Conservation (phyloP, 2,888 invertebrate species). For the Epinotia ramella region DNA sequence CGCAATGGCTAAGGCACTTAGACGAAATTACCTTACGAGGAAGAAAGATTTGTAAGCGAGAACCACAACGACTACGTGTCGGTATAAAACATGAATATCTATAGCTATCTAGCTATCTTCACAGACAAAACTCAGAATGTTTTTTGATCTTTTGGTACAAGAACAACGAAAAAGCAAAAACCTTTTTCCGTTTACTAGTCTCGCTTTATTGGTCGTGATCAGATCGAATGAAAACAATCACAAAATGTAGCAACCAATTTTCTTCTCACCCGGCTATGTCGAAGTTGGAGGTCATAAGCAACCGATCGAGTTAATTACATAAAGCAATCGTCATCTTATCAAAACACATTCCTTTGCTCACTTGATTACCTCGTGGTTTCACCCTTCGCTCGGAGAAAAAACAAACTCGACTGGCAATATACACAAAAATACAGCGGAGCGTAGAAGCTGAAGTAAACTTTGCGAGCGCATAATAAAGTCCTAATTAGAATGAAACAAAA, state of each 20-base stretch:
- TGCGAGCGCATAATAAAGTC: slow-evolving; percentile 16
- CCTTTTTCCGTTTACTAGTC: not conserved
- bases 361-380: slow-evolving; percentile 41
- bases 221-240: slow-evolving; percentile 20
- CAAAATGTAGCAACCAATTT: slow-evolving; percentile 24
- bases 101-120: slow-evolving; percentile 1
- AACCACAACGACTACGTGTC: not conserved
- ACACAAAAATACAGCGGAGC: slow-evolving; percentile 9
- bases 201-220: not conserved
- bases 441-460: slow-evolving; percentile 4
- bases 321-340: slow-evolving; percentile 37
- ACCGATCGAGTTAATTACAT: slow-evolving; percentile 38
- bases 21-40: slow-evolving; percentile 20
- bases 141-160: not conserved
- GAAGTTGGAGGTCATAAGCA: slow-evolving; percentile 8
- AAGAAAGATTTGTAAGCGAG: not conserved
- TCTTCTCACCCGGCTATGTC: slow-evolving; percentile 8
- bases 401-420: slow-evolving; percentile 35
- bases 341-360: slow-evolving; percentile 34
- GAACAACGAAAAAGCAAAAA: not conserved
- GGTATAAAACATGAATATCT: slow-evolving; percentile 2
- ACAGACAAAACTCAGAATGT: not conserved
- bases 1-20: slow-evolving; percentile 41
- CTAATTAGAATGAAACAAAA: slow-evolving; percentile 20
- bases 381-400: slow-evolving; percentile 25